These are phyloP conservation scores for Fopius arisanus DNA, from an alignment of 1,140 invertebrate species.

Conservation along the genomic window DNA sequence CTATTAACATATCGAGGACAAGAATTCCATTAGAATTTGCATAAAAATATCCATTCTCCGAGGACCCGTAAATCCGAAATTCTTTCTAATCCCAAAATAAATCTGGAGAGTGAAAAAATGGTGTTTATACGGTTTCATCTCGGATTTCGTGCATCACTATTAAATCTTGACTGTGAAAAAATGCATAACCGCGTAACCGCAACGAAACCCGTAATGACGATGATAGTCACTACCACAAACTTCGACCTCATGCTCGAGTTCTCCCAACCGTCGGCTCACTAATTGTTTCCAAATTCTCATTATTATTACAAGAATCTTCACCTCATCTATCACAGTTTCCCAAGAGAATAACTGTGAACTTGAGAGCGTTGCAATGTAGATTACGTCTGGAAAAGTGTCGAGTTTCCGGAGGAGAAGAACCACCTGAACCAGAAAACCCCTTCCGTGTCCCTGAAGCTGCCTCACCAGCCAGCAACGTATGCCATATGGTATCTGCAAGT, in stretches of 20 bases:
- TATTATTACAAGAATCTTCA: background rate
- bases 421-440: too few species aligned
- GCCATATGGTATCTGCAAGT: too few species aligned
- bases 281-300: conserved; percentile 18
- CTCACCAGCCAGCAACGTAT: too few species aligned
- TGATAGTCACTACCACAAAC: background rate
- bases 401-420: background rate
- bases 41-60: background rate
- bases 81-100: background rate
- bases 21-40: background rate
- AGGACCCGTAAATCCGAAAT: background rate
- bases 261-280: background rate
- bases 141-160: background rate
- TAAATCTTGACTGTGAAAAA: conserved; percentile 1
- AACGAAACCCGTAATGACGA: conserved; percentile 12
- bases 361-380: background rate
- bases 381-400: background rate
- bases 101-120: background rate
- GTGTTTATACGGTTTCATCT: background rate
- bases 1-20: background rate
- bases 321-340: background rate
- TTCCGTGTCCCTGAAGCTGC: too few species aligned
- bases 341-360: background rate
- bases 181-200: background rate
- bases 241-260: conserved; percentile 14